A percentile compares a stretch with the other conserved stretches of the same genome.
phyloP scores from a whole-genome alignment of 2,113 vertebrate genomes.

The Bubo blakistoni region DNA sequence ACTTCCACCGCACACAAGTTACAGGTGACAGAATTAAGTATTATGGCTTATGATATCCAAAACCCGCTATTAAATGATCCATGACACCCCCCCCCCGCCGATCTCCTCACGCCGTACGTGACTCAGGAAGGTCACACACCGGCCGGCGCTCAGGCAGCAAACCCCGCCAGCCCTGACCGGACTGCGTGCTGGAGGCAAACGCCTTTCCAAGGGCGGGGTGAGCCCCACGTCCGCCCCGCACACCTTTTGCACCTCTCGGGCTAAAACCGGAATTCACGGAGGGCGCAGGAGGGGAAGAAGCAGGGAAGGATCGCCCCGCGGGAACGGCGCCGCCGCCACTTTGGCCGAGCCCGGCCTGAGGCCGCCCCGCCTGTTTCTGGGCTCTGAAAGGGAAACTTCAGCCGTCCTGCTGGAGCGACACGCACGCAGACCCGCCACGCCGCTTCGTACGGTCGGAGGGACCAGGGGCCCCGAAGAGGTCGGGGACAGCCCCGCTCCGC shows the following conservation, averaged over 20 bases:
- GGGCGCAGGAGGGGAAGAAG: accelerated
- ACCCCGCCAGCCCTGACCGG: accelerated
- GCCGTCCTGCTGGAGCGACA: accelerated
- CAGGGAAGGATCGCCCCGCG: accelerated
- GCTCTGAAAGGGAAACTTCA: too few relatives aligned
- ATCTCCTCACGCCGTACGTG: accelerated
- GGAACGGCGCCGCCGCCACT: background rate
- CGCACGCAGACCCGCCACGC: accelerated
- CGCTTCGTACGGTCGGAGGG: accelerated
- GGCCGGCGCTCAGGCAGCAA: accelerated
- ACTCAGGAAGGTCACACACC: too few relatives aligned
- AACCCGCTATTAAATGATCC: accelerated
- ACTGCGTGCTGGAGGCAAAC: accelerated
- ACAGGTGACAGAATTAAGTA: background rate
- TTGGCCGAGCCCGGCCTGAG: too few relatives aligned
- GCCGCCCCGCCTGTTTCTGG: accelerated
- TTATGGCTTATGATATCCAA: accelerated
- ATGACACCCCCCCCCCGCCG: too few relatives aligned
- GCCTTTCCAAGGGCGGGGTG: accelerated
- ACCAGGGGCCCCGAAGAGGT: accelerated
- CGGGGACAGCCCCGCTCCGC: accelerated
- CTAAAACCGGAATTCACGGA: too few relatives aligned
- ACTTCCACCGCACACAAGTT: too few relatives aligned
- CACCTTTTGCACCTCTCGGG: accelerated
- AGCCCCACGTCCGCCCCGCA: accelerated